These are phyloP conservation scores for Drosophila testacea DNA, from an alignment of 2,888 invertebrate genomes.

Conservation along the genomic window DNA sequence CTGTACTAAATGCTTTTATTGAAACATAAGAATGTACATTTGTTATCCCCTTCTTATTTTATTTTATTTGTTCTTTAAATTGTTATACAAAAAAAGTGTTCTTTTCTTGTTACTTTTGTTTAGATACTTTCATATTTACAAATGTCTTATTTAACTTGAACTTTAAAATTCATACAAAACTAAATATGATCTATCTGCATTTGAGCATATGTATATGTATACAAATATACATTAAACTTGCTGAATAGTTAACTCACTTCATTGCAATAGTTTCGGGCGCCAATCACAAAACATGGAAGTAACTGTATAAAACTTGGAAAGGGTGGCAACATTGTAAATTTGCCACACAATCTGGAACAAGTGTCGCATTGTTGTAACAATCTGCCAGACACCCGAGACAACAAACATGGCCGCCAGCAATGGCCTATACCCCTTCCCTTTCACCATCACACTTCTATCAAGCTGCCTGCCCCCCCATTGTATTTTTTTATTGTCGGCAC, in stretches of 20 bases:
- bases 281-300: slow-evolving; percentile 19
- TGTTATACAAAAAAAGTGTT: background rate
- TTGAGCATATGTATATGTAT: background rate
- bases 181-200: background rate
- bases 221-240: slow-evolving; percentile 9
- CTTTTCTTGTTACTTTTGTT: no score
- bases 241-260: slow-evolving; percentile 17
- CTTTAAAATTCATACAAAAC: background rate
- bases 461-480: background rate
- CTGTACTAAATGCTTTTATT: background rate
- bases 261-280: slow-evolving; percentile 30
- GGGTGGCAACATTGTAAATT: slow-evolving; percentile 74
- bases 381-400: slow-evolving; percentile 52
- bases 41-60: background rate
- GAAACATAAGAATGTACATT: background rate
- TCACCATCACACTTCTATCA: background rate
- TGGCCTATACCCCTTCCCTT: slow-evolving; percentile 10
- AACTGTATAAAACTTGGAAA: slow-evolving; percentile 21
- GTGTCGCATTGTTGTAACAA: slow-evolving; percentile 77
- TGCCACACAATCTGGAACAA: slow-evolving; percentile 80
- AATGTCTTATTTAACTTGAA: no score
- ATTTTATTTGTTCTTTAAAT: background rate
- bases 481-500: slow-evolving; percentile 42
- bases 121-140: no score
- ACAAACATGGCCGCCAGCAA: slow-evolving; percentile 56